Evolutionary conservation across 1,140 invertebrate species (phyloP).

Genomic region (Drosophila kurseongensis): DNA sequence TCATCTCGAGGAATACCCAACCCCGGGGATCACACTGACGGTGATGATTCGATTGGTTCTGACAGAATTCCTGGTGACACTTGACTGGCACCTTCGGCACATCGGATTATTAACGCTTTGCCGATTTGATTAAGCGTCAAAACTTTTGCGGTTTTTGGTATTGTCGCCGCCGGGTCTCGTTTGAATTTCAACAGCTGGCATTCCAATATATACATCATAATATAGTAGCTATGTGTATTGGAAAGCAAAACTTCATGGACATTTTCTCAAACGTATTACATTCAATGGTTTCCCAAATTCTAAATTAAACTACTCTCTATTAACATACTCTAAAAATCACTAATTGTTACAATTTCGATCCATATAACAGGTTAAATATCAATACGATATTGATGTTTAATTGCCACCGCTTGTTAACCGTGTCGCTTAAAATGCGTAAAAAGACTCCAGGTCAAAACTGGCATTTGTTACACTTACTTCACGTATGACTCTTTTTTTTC

Average conservation of each 20-base stretch:
- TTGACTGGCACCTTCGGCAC: conserved; percentile 62
- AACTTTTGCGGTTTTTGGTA: conserved; percentile 58
- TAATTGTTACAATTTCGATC: too few relatives aligned
- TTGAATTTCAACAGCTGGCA: conserved; percentile 4
- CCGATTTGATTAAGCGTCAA: conserved; percentile 73
- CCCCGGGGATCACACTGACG: not conserved
- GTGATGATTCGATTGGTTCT: conserved; percentile 44
- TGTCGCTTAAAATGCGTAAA: conserved; percentile 41
- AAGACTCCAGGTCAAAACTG: conserved; percentile 11
- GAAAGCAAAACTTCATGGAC: too few relatives aligned
- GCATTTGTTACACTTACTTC: conserved; percentile 18
- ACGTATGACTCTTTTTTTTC: conserved; percentile 19
- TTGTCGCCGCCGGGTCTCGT: conserved; percentile 51
- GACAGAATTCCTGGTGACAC: conserved; percentile 75
- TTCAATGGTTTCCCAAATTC: too few relatives aligned
- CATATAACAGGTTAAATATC: too few relatives aligned
- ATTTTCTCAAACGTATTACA: not conserved
- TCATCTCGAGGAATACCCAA: not conserved
- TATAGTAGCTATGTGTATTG: too few relatives aligned
- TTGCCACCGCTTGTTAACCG: not conserved
- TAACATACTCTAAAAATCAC: too few relatives aligned
- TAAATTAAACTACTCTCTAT: too few relatives aligned
- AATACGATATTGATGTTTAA: too few relatives aligned
- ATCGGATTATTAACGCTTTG: conserved; percentile 76
- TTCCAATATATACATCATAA: not conserved